Percentiles rank a stretch among this genome's conserved stretches.
Evolutionary conservation across 2,797 vertebrate species (phyloP).

Genomic region (Mus minutoides): DNA sequence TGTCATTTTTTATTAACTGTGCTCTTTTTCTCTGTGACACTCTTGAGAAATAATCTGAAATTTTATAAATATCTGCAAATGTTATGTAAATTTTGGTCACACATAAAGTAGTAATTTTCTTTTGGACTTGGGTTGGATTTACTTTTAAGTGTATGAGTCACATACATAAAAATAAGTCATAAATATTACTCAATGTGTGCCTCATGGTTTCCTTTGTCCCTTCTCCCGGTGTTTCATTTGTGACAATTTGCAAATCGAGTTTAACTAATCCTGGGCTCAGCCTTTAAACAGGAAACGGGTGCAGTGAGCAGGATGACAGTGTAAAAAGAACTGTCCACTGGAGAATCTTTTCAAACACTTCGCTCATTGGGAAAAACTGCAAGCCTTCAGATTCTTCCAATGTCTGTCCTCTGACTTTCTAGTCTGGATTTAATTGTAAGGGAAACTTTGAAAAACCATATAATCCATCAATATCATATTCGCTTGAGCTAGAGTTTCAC

Average conservation of each 20-base stretch:
- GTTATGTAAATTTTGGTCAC: constrained; percentile 77
- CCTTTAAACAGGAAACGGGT: constrained; percentile 86
- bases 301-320: constrained; percentile 85
- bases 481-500: constrained; percentile 84
- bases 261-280: constrained; percentile 86
- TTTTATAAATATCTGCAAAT: constrained; percentile 73
- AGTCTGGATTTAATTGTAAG: constrained; percentile 86
- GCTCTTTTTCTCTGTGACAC: constrained; percentile 44
- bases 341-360: constrained; percentile 85
- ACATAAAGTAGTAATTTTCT: constrained; percentile 77
- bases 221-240: constrained; percentile 86
- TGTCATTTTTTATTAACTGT: constrained; percentile 70
- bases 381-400: constrained; percentile 83
- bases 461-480: constrained; percentile 87
- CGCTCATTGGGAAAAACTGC: constrained; percentile 85
- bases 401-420: constrained; percentile 86
- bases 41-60: constrained; percentile 56
- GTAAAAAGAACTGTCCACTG: constrained; percentile 88
- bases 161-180: constrained; percentile 67
- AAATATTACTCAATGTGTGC: constrained; percentile 73
- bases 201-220: constrained; percentile 78
- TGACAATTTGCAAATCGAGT: constrained; percentile 87
- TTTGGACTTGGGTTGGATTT: constrained; percentile 77
- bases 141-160: constrained; percentile 70
- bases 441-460: constrained; percentile 83